phyloP scores from a whole-genome alignment of 2,113 vertebrate genomes.

The Sphaerodactylus townsendi region DNA sequence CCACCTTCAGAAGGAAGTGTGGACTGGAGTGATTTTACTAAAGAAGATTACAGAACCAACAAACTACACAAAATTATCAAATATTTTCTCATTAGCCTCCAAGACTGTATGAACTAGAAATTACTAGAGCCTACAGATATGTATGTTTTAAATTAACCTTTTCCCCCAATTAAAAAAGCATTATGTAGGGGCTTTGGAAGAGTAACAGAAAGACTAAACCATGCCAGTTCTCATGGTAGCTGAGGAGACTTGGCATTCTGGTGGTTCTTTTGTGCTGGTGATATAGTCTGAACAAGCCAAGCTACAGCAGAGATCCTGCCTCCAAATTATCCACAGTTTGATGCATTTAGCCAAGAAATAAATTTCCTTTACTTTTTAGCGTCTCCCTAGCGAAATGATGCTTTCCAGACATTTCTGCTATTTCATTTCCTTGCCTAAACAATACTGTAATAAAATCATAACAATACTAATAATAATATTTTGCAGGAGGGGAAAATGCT shows the following conservation, averaged over 20 bases:
- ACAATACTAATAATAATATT: constrained; percentile 65
- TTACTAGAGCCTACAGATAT: not conserved
- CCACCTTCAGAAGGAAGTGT: not conserved
- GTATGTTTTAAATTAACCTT: not conserved
- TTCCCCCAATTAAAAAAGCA: not conserved
- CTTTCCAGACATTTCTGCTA: constrained; percentile 22
- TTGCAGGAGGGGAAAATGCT: constrained; percentile 45
- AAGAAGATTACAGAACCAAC: not conserved
- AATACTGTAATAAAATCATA: constrained; percentile 57
- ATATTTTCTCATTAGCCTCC: not conserved
- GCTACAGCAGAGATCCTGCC: not conserved
- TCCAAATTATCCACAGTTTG: constrained; percentile 14
- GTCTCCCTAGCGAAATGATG: constrained; percentile 35
- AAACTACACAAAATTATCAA: not conserved
- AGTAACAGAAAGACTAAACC: not conserved
- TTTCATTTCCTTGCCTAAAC: constrained; percentile 39
- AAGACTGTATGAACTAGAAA: not conserved
- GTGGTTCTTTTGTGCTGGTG: not conserved
- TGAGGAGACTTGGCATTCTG: constrained; percentile 10
- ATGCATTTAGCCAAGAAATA: constrained; percentile 33
- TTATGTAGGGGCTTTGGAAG: not conserved
- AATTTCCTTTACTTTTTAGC: constrained; percentile 39
- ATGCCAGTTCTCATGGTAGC: accelerated
- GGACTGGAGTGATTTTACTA: not conserved
- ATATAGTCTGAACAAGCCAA: constrained; percentile 1